phyloP scores from a whole-genome alignment of 2,113 vertebrate species.

The Hiodon tergisus region DNA sequence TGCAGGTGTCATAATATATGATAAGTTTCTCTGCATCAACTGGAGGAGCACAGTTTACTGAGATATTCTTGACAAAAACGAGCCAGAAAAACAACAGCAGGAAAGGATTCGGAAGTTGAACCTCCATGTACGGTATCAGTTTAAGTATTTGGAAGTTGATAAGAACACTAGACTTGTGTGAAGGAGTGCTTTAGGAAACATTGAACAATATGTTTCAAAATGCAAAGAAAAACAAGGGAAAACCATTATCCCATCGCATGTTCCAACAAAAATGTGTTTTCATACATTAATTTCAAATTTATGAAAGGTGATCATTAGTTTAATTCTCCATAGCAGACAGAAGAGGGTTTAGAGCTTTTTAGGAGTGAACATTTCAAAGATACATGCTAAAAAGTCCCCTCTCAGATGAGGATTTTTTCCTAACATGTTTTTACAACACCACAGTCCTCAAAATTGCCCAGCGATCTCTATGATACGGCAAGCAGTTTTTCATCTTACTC shows the following conservation, averaged over 20 bases:
- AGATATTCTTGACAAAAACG: background rate
- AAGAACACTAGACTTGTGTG: background rate
- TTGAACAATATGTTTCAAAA: background rate
- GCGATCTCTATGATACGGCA: background rate
- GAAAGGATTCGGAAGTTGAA: background rate
- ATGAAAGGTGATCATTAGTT: slow-evolving; percentile 19
- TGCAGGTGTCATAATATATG: too few species aligned
- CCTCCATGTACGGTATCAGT: background rate
- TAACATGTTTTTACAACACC: slow-evolving; percentile 5
- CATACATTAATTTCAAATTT: slow-evolving; percentile 6
- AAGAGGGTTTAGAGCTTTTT: background rate
- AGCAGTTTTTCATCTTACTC: background rate
- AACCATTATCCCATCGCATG: slow-evolving; percentile 7
- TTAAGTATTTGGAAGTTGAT: background rate
- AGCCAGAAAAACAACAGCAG: background rate
- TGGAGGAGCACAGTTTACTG: background rate
- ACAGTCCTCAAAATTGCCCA: background rate
- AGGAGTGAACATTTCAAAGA: background rate
- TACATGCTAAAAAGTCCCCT: background rate
- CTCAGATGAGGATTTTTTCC: background rate
- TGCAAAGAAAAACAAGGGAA: slow-evolving; percentile 10
- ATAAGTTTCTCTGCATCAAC: background rate
- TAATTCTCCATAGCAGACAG: slow-evolving; percentile 16
- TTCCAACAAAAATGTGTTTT: slow-evolving; percentile 19
- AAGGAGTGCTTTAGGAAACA: slow-evolving; percentile 6